Evolutionary conservation across 2,797 vertebrate species (phyloP).

Genomic region (Cuniculus paca): DNA sequence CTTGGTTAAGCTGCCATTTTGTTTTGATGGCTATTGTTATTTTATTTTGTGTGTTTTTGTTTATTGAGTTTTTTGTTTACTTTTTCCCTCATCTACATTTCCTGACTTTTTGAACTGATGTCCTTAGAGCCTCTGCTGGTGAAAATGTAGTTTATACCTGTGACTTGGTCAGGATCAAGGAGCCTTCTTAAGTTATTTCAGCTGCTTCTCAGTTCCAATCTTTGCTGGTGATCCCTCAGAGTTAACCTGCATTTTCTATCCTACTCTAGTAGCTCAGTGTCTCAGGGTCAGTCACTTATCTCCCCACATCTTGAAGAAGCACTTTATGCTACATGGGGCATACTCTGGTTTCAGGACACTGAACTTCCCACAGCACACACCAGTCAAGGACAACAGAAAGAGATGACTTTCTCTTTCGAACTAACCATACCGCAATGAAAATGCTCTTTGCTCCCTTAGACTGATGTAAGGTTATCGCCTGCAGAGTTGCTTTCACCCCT

Average conservation of each 20-base stretch:
- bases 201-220: not conserved
- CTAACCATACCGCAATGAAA: not conserved
- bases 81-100: not conserved
- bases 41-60: not conserved
- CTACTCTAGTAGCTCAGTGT: not conserved
- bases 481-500: not conserved
- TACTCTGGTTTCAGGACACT: not conserved
- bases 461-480: not conserved
- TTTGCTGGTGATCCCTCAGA: not conserved
- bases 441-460: not conserved
- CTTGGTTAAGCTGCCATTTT: not conserved
- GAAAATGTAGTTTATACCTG: not conserved
- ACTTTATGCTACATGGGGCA: not conserved
- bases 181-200: not conserved
- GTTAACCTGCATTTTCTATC: not conserved
- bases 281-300: not conserved
- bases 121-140: not conserved
- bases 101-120: not conserved
- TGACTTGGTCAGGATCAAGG: not conserved
- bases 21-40: not conserved
- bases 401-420: not conserved
- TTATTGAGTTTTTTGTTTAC: not conserved
- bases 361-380: not conserved
- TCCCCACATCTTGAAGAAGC: not conserved
- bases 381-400: not conserved